Percentiles rank a stretch among this genome's conserved stretches.
Conservation (phyloP, 2,113 vertebrate species). For the Poeciliopsis prolifica region DNA sequence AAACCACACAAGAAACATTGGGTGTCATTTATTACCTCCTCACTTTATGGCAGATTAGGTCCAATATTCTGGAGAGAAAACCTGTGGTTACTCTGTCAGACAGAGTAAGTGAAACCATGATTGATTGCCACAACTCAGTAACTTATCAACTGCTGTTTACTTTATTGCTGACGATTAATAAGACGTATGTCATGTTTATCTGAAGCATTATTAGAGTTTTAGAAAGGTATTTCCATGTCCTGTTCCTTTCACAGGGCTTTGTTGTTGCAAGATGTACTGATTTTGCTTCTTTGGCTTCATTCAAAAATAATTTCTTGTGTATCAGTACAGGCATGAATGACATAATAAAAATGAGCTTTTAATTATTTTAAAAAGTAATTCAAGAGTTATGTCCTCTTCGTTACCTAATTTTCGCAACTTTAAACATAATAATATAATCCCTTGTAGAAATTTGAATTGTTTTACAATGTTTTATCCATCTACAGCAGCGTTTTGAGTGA, state of each 20-base stretch:
- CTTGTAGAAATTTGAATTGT: background rate
- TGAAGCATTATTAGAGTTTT: constrained; percentile 22
- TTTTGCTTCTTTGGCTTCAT: background rate
- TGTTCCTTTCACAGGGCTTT: background rate
- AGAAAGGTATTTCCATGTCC: background rate
- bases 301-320: background rate
- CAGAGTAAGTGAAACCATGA: constrained; percentile 31
- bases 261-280: background rate
- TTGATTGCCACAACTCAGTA: constrained; percentile 23
- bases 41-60: constrained; percentile 2
- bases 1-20: background rate
- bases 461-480: background rate
- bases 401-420: background rate
- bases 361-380: no score
- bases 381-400: no score
- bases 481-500: background rate
- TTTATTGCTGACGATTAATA: constrained; percentile 8
- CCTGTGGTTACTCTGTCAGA: background rate
- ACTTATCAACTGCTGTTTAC: constrained; percentile 33
- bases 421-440: background rate
- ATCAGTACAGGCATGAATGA: no score
- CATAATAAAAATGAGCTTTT: no score
- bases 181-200: constrained; percentile 19
- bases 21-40: constrained; percentile 35
- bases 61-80: constrained; percentile 57